Evolutionary conservation across 2,113 vertebrate genomes (phyloP).

Genomic region (Gymnarchus niloticus): DNA sequence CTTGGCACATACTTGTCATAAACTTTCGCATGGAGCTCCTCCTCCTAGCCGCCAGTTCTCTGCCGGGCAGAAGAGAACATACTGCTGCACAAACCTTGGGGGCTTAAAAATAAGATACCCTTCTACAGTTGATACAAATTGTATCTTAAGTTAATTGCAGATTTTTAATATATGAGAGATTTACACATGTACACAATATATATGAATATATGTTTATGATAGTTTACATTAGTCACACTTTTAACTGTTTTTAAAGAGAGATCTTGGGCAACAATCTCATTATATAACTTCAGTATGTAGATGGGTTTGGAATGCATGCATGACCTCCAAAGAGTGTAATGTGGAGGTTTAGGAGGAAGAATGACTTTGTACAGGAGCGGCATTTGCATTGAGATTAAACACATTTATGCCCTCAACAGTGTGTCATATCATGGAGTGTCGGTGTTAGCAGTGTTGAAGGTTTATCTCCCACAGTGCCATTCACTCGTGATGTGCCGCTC

Average conservation of each 20-base stretch:
- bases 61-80: not conserved
- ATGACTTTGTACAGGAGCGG: not conserved
- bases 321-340: slow-evolving; percentile 7
- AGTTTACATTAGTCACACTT: slow-evolving; percentile 46
- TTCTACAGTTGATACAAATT: slow-evolving; percentile 98
- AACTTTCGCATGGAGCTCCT: not conserved
- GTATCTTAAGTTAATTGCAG: slow-evolving; percentile 89
- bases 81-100: slow-evolving; percentile 65
- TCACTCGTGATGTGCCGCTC: not conserved
- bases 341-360: not conserved
- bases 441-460: not conserved
- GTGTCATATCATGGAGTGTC: not conserved
- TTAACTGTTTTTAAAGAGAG: slow-evolving; percentile 62
- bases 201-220: slow-evolving; percentile 55
- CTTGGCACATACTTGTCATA: not conserved
- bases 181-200: slow-evolving; percentile 67
- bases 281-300: slow-evolving; percentile 61
- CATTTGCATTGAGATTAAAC: not conserved
- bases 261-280: slow-evolving; percentile 83
- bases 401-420: not conserved
- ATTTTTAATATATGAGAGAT: slow-evolving; percentile 74
- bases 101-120: slow-evolving; percentile 77
- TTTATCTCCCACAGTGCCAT: not conserved
- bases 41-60: too few relatives aligned
- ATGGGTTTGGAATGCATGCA: slow-evolving; percentile 36